phyloP scores from a whole-genome alignment of 2,888 invertebrate species.

The Volucella bombylans region DNA sequence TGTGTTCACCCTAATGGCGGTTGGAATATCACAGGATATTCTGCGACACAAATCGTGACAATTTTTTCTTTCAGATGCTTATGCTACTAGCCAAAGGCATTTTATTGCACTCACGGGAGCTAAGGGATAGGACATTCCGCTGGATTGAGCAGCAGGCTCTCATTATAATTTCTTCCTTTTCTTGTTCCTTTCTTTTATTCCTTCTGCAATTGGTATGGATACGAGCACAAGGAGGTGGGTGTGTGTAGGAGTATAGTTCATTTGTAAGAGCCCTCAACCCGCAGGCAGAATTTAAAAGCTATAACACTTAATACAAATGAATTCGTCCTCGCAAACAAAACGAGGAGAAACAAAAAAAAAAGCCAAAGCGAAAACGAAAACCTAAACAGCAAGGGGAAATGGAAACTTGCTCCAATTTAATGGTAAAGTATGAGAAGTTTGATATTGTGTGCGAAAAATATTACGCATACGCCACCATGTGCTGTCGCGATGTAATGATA shows the following conservation, averaged over 20 bases:
- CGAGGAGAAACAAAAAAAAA: neutral
- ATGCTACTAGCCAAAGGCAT: slow-evolving; percentile 24
- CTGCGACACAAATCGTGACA: slow-evolving; percentile 50
- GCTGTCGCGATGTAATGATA: slow-evolving; percentile 34
- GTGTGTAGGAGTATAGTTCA: slow-evolving; percentile 27
- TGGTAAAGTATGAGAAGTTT: slow-evolving; percentile 12
- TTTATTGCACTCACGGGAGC: slow-evolving; percentile 59
- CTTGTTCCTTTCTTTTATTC: slow-evolving; percentile 14
- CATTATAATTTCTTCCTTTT: slow-evolving; percentile 26
- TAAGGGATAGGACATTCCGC: slow-evolving; percentile 17
- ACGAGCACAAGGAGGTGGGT: too few species aligned
- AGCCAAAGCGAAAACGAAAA: too few species aligned
- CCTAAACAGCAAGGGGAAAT: neutral
- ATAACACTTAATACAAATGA: slow-evolving; percentile 52
- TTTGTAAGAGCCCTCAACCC: neutral
- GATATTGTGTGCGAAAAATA: slow-evolving; percentile 53
- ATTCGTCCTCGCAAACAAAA: slow-evolving; percentile 33
- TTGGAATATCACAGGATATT: slow-evolving; percentile 35
- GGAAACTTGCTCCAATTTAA: slow-evolving; percentile 31
- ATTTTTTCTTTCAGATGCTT: slow-evolving; percentile 43
- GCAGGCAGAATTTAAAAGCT: slow-evolving; percentile 33
- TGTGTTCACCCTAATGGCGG: slow-evolving; percentile 50
- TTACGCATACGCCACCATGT: slow-evolving; percentile 61
- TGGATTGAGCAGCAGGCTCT: slow-evolving; percentile 28
- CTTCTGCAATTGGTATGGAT: slow-evolving; percentile 25